These are phyloP conservation scores for Nettapus auritus DNA, from an alignment of 2,113 vertebrate genomes.

Conservation along the genomic window DNA sequence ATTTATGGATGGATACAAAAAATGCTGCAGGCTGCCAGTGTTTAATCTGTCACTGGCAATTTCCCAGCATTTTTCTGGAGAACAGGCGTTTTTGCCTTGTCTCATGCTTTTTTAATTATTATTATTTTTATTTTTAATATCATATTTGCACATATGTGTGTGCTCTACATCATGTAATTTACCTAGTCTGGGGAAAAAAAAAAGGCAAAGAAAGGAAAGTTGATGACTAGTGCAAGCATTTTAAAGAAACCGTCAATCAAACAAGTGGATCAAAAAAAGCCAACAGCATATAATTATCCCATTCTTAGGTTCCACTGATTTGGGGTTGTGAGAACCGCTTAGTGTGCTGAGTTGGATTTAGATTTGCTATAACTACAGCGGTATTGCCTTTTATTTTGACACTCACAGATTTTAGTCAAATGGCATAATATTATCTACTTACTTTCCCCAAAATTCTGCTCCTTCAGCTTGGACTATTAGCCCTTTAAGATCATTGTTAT, in stretches of 20 bases:
- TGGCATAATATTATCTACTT: neutral
- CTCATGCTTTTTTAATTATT: neutral
- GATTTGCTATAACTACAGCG: neutral
- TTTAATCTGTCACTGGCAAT: neutral
- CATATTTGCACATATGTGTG: neutral
- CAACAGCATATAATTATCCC: slow-evolving; percentile 26
- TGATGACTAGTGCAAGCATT: neutral
- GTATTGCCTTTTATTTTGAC: slow-evolving; percentile 27
- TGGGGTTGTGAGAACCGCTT: slow-evolving; percentile 10
- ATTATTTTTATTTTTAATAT: neutral
- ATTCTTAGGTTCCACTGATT: slow-evolving; percentile 24
- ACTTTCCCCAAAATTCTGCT: neutral
- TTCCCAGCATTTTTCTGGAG: neutral
- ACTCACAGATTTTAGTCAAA: neutral
- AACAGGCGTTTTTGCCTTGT: neutral
- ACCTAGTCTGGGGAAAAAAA: neutral
- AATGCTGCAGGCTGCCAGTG: neutral
- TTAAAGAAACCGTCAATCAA: slow-evolving; percentile 17
- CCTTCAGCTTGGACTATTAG: neutral
- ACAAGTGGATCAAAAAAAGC: slow-evolving; percentile 19
- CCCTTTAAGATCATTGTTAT: neutral
- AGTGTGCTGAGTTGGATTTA: slow-evolving; percentile 36
- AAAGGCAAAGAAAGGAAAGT: neutral
- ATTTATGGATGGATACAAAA: neutral
- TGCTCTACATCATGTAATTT: neutral